phyloP scores from a whole-genome alignment of 2,888 invertebrate species.

The Sisyra terminalis region DNA sequence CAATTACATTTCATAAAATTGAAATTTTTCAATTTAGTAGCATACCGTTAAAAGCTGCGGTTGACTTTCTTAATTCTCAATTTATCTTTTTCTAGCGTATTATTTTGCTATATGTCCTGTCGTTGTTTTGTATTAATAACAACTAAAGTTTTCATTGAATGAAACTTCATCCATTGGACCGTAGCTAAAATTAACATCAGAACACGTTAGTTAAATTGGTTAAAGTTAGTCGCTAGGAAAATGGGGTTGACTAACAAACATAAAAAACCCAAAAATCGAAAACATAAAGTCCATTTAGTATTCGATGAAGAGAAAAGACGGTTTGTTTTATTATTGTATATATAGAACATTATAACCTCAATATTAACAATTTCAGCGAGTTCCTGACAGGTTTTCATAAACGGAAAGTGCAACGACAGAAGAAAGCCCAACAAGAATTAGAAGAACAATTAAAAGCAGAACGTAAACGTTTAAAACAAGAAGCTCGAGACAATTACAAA shows the following conservation, averaged over 20 bases:
- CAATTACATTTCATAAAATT: neutral
- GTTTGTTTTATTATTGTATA: constrained; percentile 22
- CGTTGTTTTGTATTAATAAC: no score
- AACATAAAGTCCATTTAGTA: constrained; percentile 32
- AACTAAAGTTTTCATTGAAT: no score
- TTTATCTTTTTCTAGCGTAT: no score
- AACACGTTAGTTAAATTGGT: no score
- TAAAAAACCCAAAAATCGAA: constrained; percentile 28
- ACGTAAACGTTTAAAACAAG: constrained; percentile 53
- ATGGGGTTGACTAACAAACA: constrained; percentile 10
- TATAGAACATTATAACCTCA: neutral
- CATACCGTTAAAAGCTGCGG: no score
- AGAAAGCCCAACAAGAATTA: constrained; percentile 56
- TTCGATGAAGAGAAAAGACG: constrained; percentile 42
- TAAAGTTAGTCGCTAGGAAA: no score
- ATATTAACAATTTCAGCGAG: constrained; percentile 49
- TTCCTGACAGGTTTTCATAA: constrained; percentile 69
- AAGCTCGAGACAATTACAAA: constrained; percentile 50
- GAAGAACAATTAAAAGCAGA: constrained; percentile 57
- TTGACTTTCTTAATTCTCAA: no score
- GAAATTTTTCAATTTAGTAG: no score
- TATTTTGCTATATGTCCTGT: no score
- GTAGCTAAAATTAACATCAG: no score
- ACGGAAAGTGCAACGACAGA: constrained; percentile 58
- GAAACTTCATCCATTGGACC: no score